A percentile compares a stretch with the other conserved stretches of the same genome.
Conservation (phyloP, 2,113 vertebrate species). For the Willisornis vidua region DNA sequence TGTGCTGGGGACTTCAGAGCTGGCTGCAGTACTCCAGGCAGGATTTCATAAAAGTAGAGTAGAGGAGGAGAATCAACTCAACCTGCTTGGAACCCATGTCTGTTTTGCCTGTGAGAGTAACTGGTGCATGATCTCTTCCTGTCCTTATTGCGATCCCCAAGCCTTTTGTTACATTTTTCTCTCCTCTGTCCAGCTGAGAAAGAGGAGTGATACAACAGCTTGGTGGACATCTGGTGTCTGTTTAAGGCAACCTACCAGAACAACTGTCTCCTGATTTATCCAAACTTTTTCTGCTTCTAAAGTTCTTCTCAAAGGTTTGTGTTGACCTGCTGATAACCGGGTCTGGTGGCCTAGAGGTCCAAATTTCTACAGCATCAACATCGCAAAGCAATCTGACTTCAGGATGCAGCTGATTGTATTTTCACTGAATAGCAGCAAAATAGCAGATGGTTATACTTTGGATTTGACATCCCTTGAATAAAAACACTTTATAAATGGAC, state of each 20-base stretch:
- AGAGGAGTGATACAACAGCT: background rate
- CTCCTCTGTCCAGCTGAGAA: background rate
- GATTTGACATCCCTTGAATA: background rate
- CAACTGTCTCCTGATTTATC: background rate
- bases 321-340: background rate
- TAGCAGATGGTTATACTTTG: background rate
- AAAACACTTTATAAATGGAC: background rate
- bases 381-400: background rate
- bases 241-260: background rate
- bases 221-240: background rate
- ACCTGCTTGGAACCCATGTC: background rate
- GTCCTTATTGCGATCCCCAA: rapidly evolving
- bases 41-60: background rate
- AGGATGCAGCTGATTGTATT: background rate
- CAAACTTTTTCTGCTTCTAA: background rate
- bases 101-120: background rate
- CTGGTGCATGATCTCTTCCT: background rate
- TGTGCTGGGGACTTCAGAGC: background rate
- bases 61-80: background rate
- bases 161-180: background rate
- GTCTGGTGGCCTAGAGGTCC: background rate
- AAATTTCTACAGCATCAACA: background rate
- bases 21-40: background rate
- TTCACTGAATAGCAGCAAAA: background rate
- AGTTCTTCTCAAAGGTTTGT: background rate